Base-by-base conservation (phyloP, 2,797 vertebrate genomes). In the Mus minutoides region DNA sequence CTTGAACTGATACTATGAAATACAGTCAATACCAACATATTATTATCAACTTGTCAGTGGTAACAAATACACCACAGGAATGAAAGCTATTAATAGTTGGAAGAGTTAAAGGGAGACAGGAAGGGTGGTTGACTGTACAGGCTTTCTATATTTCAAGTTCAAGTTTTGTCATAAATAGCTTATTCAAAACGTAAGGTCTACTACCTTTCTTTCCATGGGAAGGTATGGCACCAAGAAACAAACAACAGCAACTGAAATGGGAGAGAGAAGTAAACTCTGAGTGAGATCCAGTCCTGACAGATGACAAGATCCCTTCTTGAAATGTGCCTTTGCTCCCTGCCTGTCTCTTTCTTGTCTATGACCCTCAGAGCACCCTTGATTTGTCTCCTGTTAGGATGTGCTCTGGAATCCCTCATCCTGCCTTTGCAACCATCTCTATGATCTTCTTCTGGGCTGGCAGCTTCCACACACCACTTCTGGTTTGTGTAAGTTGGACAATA, bases 1-100 rank as follows among this genome's bases (percentile, higher is more conserved):
- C 8, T 24, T 19, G 46, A 71, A 19, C 31, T 19, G 13, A 91
- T 83, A 73, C 34, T 52, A 67, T 49, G 21, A 2, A 90, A 76
- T 90, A 14, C 37, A 54, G 26, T 77, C 60, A 77, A 77, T 80
- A 82, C 54, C 29, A 94, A 80, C 10, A 2, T 69, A 52, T 93
- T 12, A 78, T 60, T 60, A 75, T n/a, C 43, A 22, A 12, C 5
- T 94, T 71, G 85, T 67, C 24, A 7, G 3, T 37, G 69, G 1
- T 83, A 93, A 79, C 11, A 85, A 95, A 64, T 75, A 40, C 14
- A 34, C 40, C 17, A 82, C 7, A 60, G 0, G 58, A 71, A 60
- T 54, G 58, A 62, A 85, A 79, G 49, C 24, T 49, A 17, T 52
- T 83, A 85, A 80, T 49, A 76, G 75, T 1, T 71, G 24, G 31